These are phyloP conservation scores for Microctonus brassicae DNA, from an alignment of 2,888 invertebrate species.

Conservation along the genomic window DNA sequence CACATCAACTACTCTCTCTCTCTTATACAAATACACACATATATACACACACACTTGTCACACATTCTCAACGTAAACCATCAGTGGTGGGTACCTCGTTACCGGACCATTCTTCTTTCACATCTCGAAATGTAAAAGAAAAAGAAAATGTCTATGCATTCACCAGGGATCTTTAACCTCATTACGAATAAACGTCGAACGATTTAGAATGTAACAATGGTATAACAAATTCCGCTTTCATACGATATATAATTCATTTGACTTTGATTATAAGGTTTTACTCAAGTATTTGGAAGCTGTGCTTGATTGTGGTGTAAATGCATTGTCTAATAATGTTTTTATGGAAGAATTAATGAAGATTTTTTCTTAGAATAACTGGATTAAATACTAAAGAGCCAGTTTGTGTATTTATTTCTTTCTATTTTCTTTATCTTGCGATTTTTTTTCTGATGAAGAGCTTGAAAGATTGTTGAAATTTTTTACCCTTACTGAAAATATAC, in stretches of 20 bases:
- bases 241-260: conserved; percentile 4
- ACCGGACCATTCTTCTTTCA: conserved; percentile 41
- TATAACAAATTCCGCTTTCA: background rate
- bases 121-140: conserved; percentile 18
- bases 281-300: too few relatives aligned
- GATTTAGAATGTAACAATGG: conserved; percentile 9
- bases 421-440: background rate
- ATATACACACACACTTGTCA: too few relatives aligned
- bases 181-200: conserved; percentile 5
- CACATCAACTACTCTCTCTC: background rate
- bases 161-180: background rate
- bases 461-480: background rate
- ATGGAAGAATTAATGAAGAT: too few relatives aligned
- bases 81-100: conserved; percentile 37
- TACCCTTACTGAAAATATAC: background rate
- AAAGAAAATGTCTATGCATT: background rate
- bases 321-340: too few relatives aligned
- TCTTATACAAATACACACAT: too few relatives aligned
- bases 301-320: too few relatives aligned
- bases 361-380: too few relatives aligned
- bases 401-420: background rate
- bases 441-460: background rate
- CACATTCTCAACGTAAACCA: conserved; percentile 5
- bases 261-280: background rate
- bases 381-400: too few relatives aligned